Conservation (phyloP, 2,113 vertebrate genomes). For the Uropsilus gracilis region DNA sequence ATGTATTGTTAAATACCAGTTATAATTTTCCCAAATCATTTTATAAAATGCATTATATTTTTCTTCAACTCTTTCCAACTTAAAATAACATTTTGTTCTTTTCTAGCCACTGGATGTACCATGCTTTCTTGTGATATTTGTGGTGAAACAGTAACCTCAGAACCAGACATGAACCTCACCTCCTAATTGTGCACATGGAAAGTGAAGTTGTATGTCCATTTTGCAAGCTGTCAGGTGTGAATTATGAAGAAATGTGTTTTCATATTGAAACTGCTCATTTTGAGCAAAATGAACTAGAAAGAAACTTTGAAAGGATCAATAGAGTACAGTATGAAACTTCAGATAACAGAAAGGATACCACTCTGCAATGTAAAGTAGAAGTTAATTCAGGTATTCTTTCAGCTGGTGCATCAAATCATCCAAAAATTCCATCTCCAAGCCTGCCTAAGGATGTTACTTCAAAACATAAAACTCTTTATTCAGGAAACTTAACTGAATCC, state of each 20-base stretch:
- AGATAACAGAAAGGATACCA: slow-evolving; percentile 25
- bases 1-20: background rate
- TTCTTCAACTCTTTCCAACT: slow-evolving; percentile 15
- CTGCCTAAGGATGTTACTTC: slow-evolving; percentile 21
- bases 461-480: slow-evolving; percentile 59
- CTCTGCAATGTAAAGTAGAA: slow-evolving; percentile 25
- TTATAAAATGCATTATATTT: slow-evolving; percentile 41
- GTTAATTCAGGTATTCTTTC: slow-evolving; percentile 54
- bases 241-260: slow-evolving; percentile 86
- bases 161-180: slow-evolving; percentile 87
- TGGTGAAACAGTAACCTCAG: slow-evolving; percentile 85
- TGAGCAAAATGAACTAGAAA: slow-evolving; percentile 74
- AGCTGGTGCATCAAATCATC: slow-evolving; percentile 62
- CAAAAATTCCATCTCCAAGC: slow-evolving; percentile 26
- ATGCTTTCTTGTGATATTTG: slow-evolving; percentile 91
- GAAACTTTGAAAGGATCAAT: slow-evolving; percentile 47
- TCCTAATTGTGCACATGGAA: slow-evolving; percentile 84
- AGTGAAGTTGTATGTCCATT: slow-evolving; percentile 85
- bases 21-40: background rate
- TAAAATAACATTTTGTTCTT: slow-evolving; percentile 34
- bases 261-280: slow-evolving; percentile 86
- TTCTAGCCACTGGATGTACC: slow-evolving; percentile 47
- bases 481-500: slow-evolving; percentile 60
- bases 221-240: slow-evolving; percentile 85
- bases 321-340: slow-evolving; percentile 37